Conservation (phyloP, 2,888 invertebrate genomes). For the Lasioglossum malachurum region DNA sequence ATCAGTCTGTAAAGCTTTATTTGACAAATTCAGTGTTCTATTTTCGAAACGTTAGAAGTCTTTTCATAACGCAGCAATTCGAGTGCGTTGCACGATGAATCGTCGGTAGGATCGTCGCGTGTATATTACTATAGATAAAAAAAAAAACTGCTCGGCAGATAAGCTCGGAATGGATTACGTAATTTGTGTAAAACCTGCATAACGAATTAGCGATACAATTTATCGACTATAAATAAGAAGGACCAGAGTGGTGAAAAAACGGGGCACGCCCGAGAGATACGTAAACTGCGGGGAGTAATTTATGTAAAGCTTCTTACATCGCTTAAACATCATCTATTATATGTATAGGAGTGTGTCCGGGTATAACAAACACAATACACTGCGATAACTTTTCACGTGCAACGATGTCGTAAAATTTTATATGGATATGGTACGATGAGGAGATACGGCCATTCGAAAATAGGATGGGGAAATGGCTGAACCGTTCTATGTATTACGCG, state of each 20-base stretch:
- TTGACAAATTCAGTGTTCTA: not conserved
- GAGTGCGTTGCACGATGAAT: slow-evolving; percentile 40
- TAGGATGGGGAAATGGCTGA: slow-evolving; percentile 20
- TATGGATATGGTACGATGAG: slow-evolving; percentile 17
- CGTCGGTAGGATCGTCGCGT: not conserved
- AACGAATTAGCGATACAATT: slow-evolving; percentile 17
- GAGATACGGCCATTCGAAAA: slow-evolving; percentile 26
- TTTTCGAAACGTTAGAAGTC: not conserved
- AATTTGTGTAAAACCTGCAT: slow-evolving; percentile 47
- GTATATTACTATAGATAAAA: slow-evolving; percentile 45
- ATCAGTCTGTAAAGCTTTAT: not conserved
- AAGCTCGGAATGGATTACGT: slow-evolving; percentile 42
- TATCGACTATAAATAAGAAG: slow-evolving; percentile 33
- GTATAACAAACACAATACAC: slow-evolving; percentile 35
- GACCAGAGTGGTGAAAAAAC: not conserved
- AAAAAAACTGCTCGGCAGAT: slow-evolving; percentile 1
- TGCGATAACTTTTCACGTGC: slow-evolving; percentile 41
- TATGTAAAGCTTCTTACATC: slow-evolving; percentile 58
- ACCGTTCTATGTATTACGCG: not conserved
- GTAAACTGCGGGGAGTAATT: slow-evolving; percentile 43
- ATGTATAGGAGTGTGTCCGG: slow-evolving; percentile 9
- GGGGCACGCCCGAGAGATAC: not conserved
- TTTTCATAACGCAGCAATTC: slow-evolving; percentile 34
- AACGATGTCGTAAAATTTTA: slow-evolving; percentile 41
- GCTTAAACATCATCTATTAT: slow-evolving; percentile 40